phyloP scores from a whole-genome alignment of 2,888 invertebrate species.

The Iselma pallidipennis region DNA sequence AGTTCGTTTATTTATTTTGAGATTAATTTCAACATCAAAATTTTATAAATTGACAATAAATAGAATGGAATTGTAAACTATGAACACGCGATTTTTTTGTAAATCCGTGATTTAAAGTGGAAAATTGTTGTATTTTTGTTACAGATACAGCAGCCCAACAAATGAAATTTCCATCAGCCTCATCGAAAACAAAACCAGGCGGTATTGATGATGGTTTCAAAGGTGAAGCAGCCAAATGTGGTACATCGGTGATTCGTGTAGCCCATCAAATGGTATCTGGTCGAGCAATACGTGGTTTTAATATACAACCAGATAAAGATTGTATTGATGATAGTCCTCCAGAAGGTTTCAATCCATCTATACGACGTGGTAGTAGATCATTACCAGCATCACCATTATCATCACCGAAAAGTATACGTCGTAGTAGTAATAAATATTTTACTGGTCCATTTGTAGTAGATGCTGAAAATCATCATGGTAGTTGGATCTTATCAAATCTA shows the following conservation, averaged over 20 bases:
- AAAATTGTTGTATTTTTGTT: no score
- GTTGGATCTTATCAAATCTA: conserved; percentile 68
- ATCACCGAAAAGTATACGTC: conserved; percentile 63
- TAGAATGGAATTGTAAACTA: no score
- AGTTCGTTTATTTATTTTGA: not conserved
- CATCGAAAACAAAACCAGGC: conserved; percentile 59
- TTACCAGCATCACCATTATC: conserved; percentile 69
- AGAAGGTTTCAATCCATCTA: conserved; percentile 49
- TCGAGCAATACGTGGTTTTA: conserved; percentile 54
- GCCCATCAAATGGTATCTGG: conserved; percentile 63
- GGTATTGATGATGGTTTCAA: conserved; percentile 74
- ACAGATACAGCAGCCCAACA: conserved; percentile 29
- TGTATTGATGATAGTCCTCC: conserved; percentile 36
- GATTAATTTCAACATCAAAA: no score
- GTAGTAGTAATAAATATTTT: conserved; percentile 64
- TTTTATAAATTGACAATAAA: no score
- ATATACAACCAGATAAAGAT: conserved; percentile 35
- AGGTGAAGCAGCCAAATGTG: conserved; percentile 71
- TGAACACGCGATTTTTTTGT: no score
- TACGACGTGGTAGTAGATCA: conserved; percentile 69
- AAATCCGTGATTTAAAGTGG: no score
- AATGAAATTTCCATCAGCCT: conserved; percentile 30
- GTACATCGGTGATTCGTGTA: conserved; percentile 64
- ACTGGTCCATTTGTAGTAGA: conserved; percentile 58
- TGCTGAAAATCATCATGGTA: conserved; percentile 57